Conservation (phyloP, 2,797 vertebrate genomes). For the Craterocephalus amniculus region DNA sequence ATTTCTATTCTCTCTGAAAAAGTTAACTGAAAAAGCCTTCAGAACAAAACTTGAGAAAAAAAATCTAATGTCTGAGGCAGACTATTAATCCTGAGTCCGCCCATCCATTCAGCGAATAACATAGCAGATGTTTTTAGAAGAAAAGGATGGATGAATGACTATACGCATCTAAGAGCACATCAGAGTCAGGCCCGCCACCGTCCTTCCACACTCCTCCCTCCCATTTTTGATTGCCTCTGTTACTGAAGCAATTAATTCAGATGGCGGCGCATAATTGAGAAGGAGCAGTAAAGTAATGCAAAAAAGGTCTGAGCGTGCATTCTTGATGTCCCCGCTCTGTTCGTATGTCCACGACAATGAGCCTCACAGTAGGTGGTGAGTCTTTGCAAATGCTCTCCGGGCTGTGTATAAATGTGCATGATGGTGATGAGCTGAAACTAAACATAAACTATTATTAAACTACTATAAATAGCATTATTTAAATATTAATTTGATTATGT, state of each 20-base stretch:
- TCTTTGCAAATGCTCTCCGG: constrained; percentile 49
- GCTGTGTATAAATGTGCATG: constrained; percentile 67
- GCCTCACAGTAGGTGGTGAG: constrained; percentile 5
- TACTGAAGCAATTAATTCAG: constrained; percentile 78
- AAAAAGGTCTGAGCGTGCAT: constrained; percentile 45
- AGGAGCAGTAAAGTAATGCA: constrained; percentile 55
- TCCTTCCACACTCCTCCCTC: constrained; percentile 9
- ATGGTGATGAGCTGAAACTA: constrained; percentile 13
- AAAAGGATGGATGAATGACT: constrained; percentile 45
- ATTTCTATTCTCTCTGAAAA: neutral
- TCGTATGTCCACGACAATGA: constrained; percentile 34
- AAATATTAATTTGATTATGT: no score
- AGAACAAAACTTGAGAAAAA: neutral
- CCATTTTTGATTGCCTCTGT: constrained; percentile 53
- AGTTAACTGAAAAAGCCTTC: neutral
- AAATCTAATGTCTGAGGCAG: neutral
- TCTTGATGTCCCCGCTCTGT: constrained; percentile 49
- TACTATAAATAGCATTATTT: no score
- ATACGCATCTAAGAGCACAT: constrained; percentile 54
- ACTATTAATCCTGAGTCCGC: constrained; percentile 12
- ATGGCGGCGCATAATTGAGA: constrained; percentile 59
- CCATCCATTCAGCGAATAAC: constrained; percentile 17
- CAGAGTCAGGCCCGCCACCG: constrained; percentile 33
- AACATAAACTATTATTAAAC: no score
- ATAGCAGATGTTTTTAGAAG: constrained; percentile 21